Evolutionary conservation across 53 echinoderm and acorn worm species (phyloP).

Genomic region (Antedon mediterranea): DNA sequence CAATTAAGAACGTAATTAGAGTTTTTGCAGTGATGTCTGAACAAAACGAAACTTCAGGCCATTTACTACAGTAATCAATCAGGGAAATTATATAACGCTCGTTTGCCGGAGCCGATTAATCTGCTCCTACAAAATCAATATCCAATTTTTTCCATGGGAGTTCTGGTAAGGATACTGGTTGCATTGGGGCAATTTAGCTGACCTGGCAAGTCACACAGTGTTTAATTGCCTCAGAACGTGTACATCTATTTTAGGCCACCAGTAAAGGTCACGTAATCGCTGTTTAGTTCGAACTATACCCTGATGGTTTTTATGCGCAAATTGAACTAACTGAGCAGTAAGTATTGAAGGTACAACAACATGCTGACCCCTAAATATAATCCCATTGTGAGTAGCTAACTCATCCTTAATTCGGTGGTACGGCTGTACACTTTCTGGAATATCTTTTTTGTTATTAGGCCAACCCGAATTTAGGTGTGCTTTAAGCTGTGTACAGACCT

Average conservation of each 20-base stretch:
- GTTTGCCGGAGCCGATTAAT: constrained; percentile 2
- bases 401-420: constrained; percentile 22
- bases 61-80: constrained; percentile 24
- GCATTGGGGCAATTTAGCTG: constrained; percentile 21
- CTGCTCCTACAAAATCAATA: constrained; percentile 14
- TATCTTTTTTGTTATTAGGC: neutral
- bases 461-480: constrained; percentile 16
- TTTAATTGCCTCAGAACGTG: constrained; percentile 1
- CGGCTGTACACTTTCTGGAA: neutral
- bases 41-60: constrained; percentile 32
- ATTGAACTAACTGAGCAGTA: constrained; percentile 7
- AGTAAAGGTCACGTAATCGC: constrained; percentile 22
- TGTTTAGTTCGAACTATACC: constrained; percentile 45
- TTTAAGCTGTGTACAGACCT: constrained; percentile 6
- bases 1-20: neutral
- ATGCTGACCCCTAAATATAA: constrained; percentile 12
- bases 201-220: too few species aligned
- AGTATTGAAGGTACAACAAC: constrained; percentile 30
- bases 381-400: constrained; percentile 18
- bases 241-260: constrained; percentile 50
- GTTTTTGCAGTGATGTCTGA: constrained; percentile 4
- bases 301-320: constrained; percentile 40
- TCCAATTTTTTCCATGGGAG: constrained; percentile 14
- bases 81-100: neutral
- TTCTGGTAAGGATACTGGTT: constrained; percentile 15